phyloP scores from a whole-genome alignment of 2,113 vertebrate genomes.

The Scortum barcoo region DNA sequence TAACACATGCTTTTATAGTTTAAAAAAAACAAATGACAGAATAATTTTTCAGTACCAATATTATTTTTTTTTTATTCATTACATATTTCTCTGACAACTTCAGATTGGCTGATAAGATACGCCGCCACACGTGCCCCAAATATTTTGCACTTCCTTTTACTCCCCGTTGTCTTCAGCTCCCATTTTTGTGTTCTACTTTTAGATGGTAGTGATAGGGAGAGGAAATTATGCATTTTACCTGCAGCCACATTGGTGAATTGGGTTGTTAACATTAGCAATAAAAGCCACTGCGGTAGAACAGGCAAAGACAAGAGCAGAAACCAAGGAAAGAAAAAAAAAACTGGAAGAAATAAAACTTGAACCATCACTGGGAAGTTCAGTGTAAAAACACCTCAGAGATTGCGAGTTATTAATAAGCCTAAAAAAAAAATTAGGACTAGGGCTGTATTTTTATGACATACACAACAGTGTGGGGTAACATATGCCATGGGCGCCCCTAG shows the following conservation, averaged over 20 bases:
- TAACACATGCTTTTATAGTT: too few species aligned
- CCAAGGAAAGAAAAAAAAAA: neutral
- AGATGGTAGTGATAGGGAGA: neutral
- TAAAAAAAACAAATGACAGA: too few species aligned
- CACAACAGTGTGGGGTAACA: neutral
- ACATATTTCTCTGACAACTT: too few species aligned
- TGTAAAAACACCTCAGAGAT: neutral
- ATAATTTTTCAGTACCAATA: too few species aligned
- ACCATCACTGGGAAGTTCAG: neutral
- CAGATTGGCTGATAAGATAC: neutral
- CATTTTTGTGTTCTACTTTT: constrained; percentile 6
- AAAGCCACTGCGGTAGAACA: neutral
- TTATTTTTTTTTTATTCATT: too few species aligned
- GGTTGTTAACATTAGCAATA: constrained; percentile 4
- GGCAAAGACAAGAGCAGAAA: neutral
- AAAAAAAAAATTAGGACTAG: neutral
- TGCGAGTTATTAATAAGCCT: neutral
- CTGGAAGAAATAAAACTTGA: neutral
- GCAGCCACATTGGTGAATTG: neutral
- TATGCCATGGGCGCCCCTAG: neutral
- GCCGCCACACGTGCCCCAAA: neutral
- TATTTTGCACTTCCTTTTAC: neutral
- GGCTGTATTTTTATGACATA: neutral
- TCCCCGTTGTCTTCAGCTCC: neutral
- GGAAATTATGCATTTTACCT: constrained; percentile 15